Evolutionary conservation across 1,140 invertebrate genomes (phyloP), one percentile per base, ranked within the genome.

Genomic region (Drosophila cardini): DNA sequence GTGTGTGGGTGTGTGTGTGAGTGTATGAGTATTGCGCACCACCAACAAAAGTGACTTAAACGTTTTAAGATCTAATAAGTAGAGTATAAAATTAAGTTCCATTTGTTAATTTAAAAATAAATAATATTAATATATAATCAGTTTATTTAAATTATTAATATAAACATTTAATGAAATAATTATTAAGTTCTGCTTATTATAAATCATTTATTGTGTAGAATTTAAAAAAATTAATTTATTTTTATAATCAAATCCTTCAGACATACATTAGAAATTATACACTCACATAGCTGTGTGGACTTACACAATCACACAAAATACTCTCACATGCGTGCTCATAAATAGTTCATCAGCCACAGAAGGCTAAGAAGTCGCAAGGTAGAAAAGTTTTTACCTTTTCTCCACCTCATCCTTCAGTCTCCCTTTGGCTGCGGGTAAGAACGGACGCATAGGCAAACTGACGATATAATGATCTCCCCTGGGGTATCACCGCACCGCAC

Each of bases 381-480:
- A 79, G 61, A 52, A 77, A 87, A 89, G 46, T 63, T 63, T 63
- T 63, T 53, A 11, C 50, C 75, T 73, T 80, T 84, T 73, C 42
- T 15, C 30, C 21, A 26, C 21, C 21, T 26, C 21, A 26, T 3
- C 4, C 50, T 34, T 8, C 8, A n/a, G 6, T 72, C 36, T 30
- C 13, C 13, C 76, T 36, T 18, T 32, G 56, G 48, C 52, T 18
- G 15, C n/a, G 30, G 40, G 40, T n/a, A 32, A 45, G 16, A 50
- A 21, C 34, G 55, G 50, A 62, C 67, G 63, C 74, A 68, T 75
- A 75, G 72, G 60, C 67, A 79, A 78, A 73, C 84, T 72, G 84
- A 89, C 85, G 84, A 84, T 89, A 80, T 89, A 89, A 89, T 89
- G 80, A 89, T 89, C 84, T 89, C 80, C 85, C 84, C 67, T 75